Evolutionary conservation across 92 coral and sea anemone genomes (phyloP), one percentile per base, ranked within the genome.

Genomic region (Porites cylindrica): DNA sequence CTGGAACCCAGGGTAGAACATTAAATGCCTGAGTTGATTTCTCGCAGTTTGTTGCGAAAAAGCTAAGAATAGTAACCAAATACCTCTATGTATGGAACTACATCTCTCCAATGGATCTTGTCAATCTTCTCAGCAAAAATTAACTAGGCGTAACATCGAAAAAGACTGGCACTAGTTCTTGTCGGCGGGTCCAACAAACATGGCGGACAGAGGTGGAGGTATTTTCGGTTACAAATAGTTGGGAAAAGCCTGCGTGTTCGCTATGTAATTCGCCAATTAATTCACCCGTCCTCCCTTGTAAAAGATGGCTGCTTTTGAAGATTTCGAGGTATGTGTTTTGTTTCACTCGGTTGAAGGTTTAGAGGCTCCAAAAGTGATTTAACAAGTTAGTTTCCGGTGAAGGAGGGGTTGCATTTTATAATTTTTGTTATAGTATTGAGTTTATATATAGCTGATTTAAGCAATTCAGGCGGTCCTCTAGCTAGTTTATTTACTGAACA

Each of bases 241-340:
- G 70, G 38, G 50, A 10, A 72, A 72, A 63, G 32, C 72, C 60
- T 16, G 56, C 13, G n/a, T 59, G 77, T 59, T 72, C 19, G 70
- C 53, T 38, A 12, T 72, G 29, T 82, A 82, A 69, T 68, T 81
- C 8, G 19, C 21, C 58, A 0, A 51, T 29, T 21, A 6, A 59
- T 10, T 78, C 61, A 7, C 54, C 26, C 16, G 32, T 52, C 6
- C 76, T 17, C 18, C 67, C 24, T 60, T 38, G 2, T 64, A 43
- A 0, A 70, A 62, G 20, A 90, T 90, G 93, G 91, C 90, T 7
- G 61, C 89, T 11, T 70, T 86, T 65, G 88, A 90, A 64, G 93
- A 90, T 2, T 90, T 90, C 53, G 89, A 90, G 93, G 93, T 90
- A 81, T 70, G 76, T 78, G 5, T 18, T 75, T 19, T 19, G 58